Percentiles rank a stretch among this genome's conserved stretches.
Evolutionary conservation across 2,113 vertebrate species (phyloP).

Genomic region (Jaculus jaculus): DNA sequence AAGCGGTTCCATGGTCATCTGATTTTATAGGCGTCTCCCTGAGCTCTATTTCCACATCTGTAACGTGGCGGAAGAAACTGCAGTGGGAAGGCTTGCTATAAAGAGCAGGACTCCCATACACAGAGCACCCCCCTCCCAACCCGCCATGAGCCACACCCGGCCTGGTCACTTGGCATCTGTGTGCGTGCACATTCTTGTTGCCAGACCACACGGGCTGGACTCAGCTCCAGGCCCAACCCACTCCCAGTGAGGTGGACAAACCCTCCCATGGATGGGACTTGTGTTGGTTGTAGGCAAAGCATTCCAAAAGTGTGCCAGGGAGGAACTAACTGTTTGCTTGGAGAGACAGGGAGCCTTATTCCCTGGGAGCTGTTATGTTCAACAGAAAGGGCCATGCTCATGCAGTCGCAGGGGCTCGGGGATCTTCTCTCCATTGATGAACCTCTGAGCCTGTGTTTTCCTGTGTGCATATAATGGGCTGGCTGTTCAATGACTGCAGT

Average conservation of each 20-base stretch:
- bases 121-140: too few species aligned
- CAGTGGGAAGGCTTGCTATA: background rate
- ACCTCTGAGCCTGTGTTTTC: background rate
- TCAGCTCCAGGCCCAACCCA: background rate
- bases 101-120: background rate
- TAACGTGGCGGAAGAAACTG: background rate
- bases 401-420: fast-evolving
- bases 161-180: too few species aligned
- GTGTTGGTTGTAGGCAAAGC: background rate
- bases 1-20: background rate
- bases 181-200: background rate
- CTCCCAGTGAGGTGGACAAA: too few species aligned
- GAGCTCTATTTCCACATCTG: background rate
- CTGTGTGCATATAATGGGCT: background rate
- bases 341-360: too few species aligned
- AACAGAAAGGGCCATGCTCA: background rate
- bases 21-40: background rate
- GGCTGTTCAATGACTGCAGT: background rate
- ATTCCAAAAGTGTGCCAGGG: background rate
- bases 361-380: background rate
- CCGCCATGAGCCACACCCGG: too few species aligned
- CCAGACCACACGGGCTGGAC: background rate
- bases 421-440: background rate
- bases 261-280: background rate
- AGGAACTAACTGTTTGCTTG: too few species aligned